phyloP scores from a whole-genome alignment of 2,797 vertebrate species.

The Pangasius larnaudii region DNA sequence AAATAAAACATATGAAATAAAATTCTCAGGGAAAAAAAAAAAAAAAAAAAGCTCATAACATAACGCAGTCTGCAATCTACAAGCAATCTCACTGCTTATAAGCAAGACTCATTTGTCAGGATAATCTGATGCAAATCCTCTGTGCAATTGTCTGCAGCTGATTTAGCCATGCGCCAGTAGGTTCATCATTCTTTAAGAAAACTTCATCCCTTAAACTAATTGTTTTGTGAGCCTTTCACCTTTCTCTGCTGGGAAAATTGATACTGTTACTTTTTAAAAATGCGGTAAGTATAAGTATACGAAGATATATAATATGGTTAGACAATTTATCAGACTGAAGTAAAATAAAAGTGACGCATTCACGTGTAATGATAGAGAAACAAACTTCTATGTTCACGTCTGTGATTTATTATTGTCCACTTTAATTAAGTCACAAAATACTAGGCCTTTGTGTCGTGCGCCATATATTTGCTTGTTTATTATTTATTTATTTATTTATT shows the following conservation, averaged over 20 bases:
- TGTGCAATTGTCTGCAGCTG: conserved; percentile 38
- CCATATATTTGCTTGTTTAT: not conserved
- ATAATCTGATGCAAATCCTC: conserved; percentile 48
- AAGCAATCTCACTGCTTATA: conserved; percentile 25
- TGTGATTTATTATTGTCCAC: not conserved
- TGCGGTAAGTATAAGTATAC: not conserved
- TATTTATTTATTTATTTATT: not conserved
- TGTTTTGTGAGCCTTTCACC: not conserved
- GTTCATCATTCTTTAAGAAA: conserved; percentile 30
- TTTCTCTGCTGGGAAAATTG: not conserved
- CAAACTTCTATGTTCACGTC: not conserved
- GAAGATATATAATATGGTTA: not conserved
- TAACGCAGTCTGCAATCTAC: conserved; percentile 9
- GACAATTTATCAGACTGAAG: not conserved
- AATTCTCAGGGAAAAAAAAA: not conserved
- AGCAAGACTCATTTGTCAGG: conserved; percentile 42
- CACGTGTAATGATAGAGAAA: not conserved
- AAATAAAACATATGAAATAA: conserved; percentile 25
- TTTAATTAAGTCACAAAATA: not conserved
- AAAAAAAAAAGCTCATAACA: conserved; percentile 17
- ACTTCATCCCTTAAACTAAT: conserved; percentile 11
- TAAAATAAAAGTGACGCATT: not conserved
- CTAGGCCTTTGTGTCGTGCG: not conserved
- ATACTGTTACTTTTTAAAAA: not conserved
- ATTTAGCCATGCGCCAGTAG: conserved; percentile 10